Base-by-base conservation (phyloP, 2,888 invertebrate genomes). In the Acanthosepion esculentum region DNA sequence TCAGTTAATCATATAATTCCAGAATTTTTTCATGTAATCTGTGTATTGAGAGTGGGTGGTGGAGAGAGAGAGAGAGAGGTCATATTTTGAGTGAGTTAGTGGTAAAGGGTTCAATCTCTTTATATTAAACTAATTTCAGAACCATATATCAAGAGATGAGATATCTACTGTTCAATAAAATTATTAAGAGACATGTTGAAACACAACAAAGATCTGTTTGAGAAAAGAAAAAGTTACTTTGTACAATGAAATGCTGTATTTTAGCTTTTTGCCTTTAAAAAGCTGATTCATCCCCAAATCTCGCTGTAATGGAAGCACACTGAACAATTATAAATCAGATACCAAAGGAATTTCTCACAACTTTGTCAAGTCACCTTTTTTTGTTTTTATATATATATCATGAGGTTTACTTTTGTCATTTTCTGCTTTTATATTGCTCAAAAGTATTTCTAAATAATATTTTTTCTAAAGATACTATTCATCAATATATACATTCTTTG, bases 161-260 rank as follows among this genome's bases (percentile, higher is more conserved):
- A 78, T 78, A 78, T 78, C 78, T n/a, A 78, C n/a, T 33, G n/a
- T n/a, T 78, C n/a, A n/a, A 78, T 78, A 78, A 78, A 78, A n/a
- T 78, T 78, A 12, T 18, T 78, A 15, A 10, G 15, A 33, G 78
- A 33, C 78, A 78, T 23, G 59, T 33, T 78, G 33, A 78, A 78
- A 78, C n/a, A 33, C 78, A 78, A 78, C n/a, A 78, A 78, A 59
- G 23, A n/a, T 78, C 78, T n/a, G 78, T 78, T n/a, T 33, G 78
- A 78, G 15, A 78, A 33, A 78, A 78, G 78, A 33, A 78, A n/a
- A 78, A 78, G 33, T n/a, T 78, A n/a, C 15, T 78, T 15, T 33
- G n/a, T 18, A 78, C 15, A 78, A 78, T 78, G 78, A n/a, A 78
- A 78, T 78, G 78, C 78, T 78, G 33, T 33, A 78, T 29, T 78